Evolutionary conservation across 2,797 vertebrate genomes (phyloP).

Genomic region (Pampus argenteus): DNA sequence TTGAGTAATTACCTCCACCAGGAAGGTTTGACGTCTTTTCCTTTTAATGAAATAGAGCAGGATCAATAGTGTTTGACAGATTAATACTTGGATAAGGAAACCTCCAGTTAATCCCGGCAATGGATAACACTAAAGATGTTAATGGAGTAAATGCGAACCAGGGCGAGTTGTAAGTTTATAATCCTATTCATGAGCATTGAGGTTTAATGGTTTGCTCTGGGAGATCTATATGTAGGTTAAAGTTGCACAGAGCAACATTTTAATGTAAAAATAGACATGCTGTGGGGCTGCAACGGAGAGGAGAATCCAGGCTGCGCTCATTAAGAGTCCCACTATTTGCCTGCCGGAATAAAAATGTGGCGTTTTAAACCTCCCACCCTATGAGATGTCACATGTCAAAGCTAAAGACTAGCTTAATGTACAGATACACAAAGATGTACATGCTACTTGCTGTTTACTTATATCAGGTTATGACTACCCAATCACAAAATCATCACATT

Average conservation of each 20-base stretch:
- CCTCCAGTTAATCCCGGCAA: constrained; percentile 2
- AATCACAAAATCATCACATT: not conserved
- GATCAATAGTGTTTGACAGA: constrained; percentile 10
- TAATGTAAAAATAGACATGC: constrained; percentile 19
- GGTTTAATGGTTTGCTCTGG: constrained; percentile 14
- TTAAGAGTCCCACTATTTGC: not conserved
- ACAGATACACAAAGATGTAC: not conserved
- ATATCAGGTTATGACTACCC: too few relatives aligned
- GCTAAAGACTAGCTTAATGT: not conserved
- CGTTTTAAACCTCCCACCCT: not conserved
- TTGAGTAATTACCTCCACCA: not conserved
- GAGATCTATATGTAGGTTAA: constrained; percentile 24
- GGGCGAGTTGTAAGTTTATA: not conserved
- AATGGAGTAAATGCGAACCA: constrained; percentile 3
- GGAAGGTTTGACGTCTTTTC: not conserved
- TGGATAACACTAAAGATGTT: constrained; percentile 17
- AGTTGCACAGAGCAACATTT: constrained; percentile 13
- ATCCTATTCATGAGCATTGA: constrained; percentile 11
- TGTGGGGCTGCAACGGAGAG: not conserved
- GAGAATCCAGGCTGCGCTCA: not conserved
- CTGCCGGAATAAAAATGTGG: not conserved
- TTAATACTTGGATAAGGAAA: constrained; percentile 23
- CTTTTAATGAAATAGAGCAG: constrained; percentile 2
- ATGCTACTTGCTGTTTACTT: not conserved
- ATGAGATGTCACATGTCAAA: not conserved